Evolutionary conservation across 2,113 vertebrate genomes (phyloP).

Genomic region (Carassius gibelio): DNA sequence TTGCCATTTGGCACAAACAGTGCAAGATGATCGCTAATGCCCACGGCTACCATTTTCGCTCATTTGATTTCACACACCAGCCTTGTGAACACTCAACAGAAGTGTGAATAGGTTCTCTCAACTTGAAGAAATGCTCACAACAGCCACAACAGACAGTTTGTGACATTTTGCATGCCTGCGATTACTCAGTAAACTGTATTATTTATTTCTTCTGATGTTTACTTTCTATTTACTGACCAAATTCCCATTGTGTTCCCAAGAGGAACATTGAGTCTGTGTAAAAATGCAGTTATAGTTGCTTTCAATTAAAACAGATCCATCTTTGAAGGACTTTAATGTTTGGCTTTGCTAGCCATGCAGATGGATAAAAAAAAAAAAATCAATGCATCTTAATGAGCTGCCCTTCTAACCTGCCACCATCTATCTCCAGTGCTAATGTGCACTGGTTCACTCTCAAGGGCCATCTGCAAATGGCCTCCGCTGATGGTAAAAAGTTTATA

Average conservation of each 20-base stretch:
- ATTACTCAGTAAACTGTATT: conserved; percentile 36
- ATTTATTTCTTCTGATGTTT: conserved; percentile 23
- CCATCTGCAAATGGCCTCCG: conserved; percentile 39
- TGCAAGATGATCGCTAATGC: not conserved
- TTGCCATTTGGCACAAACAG: not conserved
- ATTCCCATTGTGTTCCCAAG: not conserved
- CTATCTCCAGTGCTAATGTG: conserved; percentile 49
- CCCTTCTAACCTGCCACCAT: conserved; percentile 60
- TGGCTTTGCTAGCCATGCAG: conserved; percentile 31
- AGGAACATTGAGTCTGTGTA: not conserved
- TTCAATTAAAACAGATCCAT: conserved; percentile 22
- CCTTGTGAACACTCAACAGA: conserved; percentile 2
- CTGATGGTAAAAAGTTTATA: conserved; percentile 30
- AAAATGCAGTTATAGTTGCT: conserved; percentile 21
- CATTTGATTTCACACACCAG: not conserved
- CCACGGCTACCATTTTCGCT: not conserved
- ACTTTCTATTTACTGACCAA: conserved; percentile 25
- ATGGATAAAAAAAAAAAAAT: conserved; percentile 44
- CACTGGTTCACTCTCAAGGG: conserved; percentile 36
- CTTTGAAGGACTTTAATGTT: conserved; percentile 37
- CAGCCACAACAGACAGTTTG: conserved; percentile 5
- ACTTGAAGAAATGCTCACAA: conserved; percentile 11
- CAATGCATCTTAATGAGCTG: conserved; percentile 66
- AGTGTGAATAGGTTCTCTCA: conserved; percentile 17
- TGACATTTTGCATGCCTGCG: conserved; percentile 42